Evolutionary conservation across 2,113 vertebrate species (phyloP).

Genomic region (Tetrao urogallus): DNA sequence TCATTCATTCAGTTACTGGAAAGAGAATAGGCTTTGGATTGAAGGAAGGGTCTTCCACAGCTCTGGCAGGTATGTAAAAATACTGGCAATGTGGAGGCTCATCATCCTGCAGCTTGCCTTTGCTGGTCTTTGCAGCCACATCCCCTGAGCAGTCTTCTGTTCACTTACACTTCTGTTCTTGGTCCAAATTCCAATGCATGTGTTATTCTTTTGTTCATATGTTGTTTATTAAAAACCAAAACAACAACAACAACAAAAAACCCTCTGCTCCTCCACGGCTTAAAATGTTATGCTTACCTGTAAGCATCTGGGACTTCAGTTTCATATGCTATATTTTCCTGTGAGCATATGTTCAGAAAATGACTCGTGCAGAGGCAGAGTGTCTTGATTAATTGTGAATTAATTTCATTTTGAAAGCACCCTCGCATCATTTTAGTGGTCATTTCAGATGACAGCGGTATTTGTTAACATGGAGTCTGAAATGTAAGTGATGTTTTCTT

Average conservation of each 20-base stretch:
- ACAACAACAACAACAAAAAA: neutral
- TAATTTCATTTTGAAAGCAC: conserved; percentile 19
- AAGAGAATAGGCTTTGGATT: conserved; percentile 22
- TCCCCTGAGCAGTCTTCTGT: neutral
- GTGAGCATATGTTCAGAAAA: conserved; percentile 7
- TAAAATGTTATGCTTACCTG: conserved; percentile 21
- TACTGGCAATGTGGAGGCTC: conserved; percentile 6
- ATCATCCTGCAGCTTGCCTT: neutral
- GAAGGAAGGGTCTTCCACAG: conserved; percentile 5
- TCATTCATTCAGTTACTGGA: conserved; percentile 73
- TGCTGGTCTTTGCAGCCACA: neutral
- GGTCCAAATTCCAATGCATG: conserved; percentile 4
- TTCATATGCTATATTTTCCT: neutral
- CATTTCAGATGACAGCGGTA: neutral
- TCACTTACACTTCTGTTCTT: neutral
- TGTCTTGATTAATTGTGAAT: conserved; percentile 29
- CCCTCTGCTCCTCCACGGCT: neutral
- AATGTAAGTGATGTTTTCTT: neutral
- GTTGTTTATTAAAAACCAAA: conserved; percentile 25
- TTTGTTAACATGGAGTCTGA: neutral
- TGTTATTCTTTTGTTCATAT: neutral
- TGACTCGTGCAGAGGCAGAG: neutral
- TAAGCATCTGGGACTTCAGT: neutral
- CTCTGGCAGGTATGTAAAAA: conserved; percentile 11
- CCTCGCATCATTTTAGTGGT: neutral